Evolutionary conservation across 2,797 vertebrate species (phyloP).

Genomic region (Mionectes olivaceus): DNA sequence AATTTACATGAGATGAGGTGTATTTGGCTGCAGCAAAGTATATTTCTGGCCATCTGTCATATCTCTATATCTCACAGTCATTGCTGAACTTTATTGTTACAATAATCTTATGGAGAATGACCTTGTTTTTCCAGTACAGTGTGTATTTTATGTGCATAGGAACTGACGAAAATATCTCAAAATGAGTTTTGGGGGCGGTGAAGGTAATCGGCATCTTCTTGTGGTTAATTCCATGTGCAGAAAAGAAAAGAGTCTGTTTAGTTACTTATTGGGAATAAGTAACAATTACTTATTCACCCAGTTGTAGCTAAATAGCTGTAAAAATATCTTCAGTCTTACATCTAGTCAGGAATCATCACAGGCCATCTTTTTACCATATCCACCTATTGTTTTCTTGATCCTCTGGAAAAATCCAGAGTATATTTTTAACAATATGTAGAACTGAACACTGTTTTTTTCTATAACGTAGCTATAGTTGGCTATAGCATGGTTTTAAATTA

Average conservation of each 20-base stretch:
- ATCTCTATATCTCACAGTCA: background rate
- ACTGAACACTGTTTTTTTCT: background rate
- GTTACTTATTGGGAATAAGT: background rate
- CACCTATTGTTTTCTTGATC: background rate
- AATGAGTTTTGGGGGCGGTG: background rate
- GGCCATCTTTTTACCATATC: background rate
- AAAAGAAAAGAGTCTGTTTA: background rate
- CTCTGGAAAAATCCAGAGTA: background rate
- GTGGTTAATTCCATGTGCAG: background rate
- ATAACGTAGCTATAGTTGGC: background rate
- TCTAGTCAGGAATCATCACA: background rate
- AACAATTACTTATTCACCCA: background rate
- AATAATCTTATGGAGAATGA: background rate
- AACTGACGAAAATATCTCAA: background rate
- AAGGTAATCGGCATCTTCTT: background rate
- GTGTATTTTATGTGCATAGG: background rate
- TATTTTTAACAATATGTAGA: background rate
- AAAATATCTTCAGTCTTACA: slow-evolving; percentile 36
- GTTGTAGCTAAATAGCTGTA: slow-evolving; percentile 2
- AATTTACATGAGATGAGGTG: slow-evolving; percentile 70
- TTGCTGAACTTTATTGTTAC: slow-evolving; percentile 7
- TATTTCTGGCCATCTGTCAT: background rate
- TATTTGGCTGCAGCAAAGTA: slow-evolving; percentile 34
- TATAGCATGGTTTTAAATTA: background rate
- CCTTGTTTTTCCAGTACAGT: background rate